phyloP scores from a whole-genome alignment of 2,888 invertebrate genomes.

The Caenorhabditis becei region DNA sequence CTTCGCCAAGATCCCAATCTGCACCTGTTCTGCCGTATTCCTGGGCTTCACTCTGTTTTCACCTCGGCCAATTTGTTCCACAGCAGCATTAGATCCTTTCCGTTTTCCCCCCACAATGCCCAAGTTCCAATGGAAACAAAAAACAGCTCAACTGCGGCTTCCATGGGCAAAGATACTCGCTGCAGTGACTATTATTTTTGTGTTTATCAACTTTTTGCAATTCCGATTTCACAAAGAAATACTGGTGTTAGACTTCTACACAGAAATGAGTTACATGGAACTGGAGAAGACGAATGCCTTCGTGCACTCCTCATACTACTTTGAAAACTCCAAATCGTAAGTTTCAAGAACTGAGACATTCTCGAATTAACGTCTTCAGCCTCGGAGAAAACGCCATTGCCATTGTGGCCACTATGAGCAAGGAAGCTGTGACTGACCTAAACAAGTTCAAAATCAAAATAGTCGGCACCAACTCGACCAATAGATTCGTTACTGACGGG shows the following conservation, averaged over 20 bases:
- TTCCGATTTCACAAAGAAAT: neutral
- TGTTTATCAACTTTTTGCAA: conserved; percentile 4
- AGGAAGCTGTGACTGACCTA: conserved; percentile 19
- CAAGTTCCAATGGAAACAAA: conserved; percentile 21
- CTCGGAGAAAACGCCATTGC: conserved; percentile 34
- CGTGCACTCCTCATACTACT: conserved; percentile 38
- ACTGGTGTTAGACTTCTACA: conserved; percentile 2
- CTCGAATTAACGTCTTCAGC: no score
- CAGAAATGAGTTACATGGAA: conserved; percentile 29
- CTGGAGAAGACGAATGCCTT: conserved; percentile 34
- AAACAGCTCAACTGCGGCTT: conserved; percentile 20
- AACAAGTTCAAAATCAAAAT: conserved; percentile 26
- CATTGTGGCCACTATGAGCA: conserved; percentile 42
- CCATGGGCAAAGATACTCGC: conserved; percentile 26
- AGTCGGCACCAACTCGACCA: conserved; percentile 35
- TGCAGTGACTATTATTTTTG: neutral
- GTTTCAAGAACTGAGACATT: neutral
- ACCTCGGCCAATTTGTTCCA: neutral
- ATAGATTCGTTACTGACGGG: conserved; percentile 26
- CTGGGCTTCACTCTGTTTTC: conserved; percentile 1
- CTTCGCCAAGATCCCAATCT: conserved; percentile 22
- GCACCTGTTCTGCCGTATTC: conserved; percentile 24
- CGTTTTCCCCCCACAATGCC: neutral
- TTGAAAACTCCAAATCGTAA: conserved; percentile 38
- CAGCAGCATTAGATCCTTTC: neutral